phyloP scores from a whole-genome alignment of 2,797 vertebrate species.

The Staurois parvus region DNA sequence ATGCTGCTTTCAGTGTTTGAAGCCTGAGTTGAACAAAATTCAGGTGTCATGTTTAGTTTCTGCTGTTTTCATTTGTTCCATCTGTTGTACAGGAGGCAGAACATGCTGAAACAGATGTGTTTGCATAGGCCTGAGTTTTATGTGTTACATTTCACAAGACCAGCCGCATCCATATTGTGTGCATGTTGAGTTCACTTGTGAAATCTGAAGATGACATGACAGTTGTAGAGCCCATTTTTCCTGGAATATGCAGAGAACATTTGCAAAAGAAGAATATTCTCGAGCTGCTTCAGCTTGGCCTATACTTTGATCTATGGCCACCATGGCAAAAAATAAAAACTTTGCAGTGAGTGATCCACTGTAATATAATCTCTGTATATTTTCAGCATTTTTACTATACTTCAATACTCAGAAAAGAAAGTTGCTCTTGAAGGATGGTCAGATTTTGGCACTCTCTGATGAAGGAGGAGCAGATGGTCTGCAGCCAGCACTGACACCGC shows the following conservation, averaged over 20 bases:
- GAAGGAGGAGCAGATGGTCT: too few species aligned
- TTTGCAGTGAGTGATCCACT: background rate
- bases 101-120: constrained; percentile 15
- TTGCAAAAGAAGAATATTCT: constrained; percentile 1
- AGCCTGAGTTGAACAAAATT: background rate
- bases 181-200: constrained; percentile 58
- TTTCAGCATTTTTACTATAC: background rate
- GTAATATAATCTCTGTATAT: background rate
- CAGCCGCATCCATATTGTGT: constrained; percentile 29
- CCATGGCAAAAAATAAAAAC: background rate
- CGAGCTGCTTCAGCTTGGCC: background rate
- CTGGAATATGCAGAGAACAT: constrained; percentile 50
- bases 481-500: too few species aligned
- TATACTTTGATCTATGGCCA: constrained; percentile 5
- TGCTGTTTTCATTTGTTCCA: background rate
- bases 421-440: too few species aligned
- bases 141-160: constrained; percentile 58
- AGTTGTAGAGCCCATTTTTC: constrained; percentile 45
- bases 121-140: constrained; percentile 33
- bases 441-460: too few species aligned
- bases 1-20: background rate
- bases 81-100: constrained; percentile 21
- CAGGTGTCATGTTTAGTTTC: background rate
- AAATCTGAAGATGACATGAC: constrained; percentile 55
- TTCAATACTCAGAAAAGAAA: background rate